Evolutionary conservation across 2,797 vertebrate genomes (phyloP).

Genomic region (Apogon hyalosoma): DNA sequence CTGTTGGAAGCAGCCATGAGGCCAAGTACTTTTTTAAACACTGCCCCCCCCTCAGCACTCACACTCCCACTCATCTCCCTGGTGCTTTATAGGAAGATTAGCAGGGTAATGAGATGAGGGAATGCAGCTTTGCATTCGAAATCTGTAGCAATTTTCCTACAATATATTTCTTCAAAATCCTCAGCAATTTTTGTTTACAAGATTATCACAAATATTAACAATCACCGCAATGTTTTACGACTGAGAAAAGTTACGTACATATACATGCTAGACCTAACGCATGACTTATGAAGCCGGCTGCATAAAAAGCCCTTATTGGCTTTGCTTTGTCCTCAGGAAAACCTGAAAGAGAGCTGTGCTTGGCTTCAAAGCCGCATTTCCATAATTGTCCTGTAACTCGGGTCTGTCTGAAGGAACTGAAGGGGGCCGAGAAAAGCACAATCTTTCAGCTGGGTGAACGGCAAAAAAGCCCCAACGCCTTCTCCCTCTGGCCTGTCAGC

Average conservation of each 20-base stretch:
- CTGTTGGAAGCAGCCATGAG: constrained; percentile 65
- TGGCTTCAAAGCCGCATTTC: constrained; percentile 96
- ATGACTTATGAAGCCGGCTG: constrained; percentile 69
- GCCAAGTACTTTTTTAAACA: constrained; percentile 35
- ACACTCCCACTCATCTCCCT: constrained; percentile 51
- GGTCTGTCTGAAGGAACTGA: constrained; percentile 89
- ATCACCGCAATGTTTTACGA: constrained; percentile 16
- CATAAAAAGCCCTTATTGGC: constrained; percentile 70
- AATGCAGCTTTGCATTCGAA: constrained; percentile 17
- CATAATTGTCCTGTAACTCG: constrained; percentile 99
- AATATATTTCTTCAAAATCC: constrained; percentile 24
- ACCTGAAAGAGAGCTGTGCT: constrained; percentile 88
- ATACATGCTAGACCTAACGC: constrained; percentile 37
- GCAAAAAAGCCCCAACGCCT: constrained; percentile 89
- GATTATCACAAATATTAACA: constrained; percentile 31
- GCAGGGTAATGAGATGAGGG: constrained; percentile 19
- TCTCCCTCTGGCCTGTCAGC: constrained; percentile 76
- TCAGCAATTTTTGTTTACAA: too few relatives aligned
- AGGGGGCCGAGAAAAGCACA: constrained; percentile 86
- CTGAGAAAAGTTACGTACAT: constrained; percentile 47
- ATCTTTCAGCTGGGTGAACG: constrained; percentile 95
- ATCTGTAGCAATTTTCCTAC: constrained; percentile 10
- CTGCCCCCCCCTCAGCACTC: constrained; percentile 47
- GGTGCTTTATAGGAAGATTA: constrained; percentile 40
- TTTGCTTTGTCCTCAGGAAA: constrained; percentile 86